phyloP scores from a whole-genome alignment of 1,140 invertebrate genomes.

The Triops cancriformis region DNA sequence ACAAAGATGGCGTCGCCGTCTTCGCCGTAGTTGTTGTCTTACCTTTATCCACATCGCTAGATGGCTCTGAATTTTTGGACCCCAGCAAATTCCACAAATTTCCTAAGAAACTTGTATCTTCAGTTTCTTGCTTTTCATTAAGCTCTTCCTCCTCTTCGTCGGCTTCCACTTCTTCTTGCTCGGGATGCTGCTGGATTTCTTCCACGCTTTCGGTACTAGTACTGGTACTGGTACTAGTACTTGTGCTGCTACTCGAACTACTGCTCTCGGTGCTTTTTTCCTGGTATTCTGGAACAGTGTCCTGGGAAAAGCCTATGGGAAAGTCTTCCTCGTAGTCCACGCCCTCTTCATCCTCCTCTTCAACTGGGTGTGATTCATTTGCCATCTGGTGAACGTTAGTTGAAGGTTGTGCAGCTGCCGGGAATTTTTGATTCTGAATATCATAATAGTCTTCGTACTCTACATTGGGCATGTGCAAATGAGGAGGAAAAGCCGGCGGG shows the following conservation, averaged over 20 bases:
- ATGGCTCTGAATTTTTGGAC: not conserved
- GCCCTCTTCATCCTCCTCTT: not conserved
- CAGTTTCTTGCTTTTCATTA: not conserved
- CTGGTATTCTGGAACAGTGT: not conserved
- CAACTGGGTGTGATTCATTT: not conserved
- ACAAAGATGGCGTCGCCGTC: not conserved
- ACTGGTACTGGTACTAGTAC: not conserved
- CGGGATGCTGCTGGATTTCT: not conserved
- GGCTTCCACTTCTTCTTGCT: not conserved
- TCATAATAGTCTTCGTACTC: not conserved
- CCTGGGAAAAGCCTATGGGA: not conserved
- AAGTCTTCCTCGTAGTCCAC: not conserved
- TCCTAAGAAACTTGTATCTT: not conserved
- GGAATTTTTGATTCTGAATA: not conserved
- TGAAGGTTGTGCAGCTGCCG: not conserved
- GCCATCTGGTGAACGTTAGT: not conserved
- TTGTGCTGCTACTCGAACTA: not conserved
- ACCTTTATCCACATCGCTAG: not conserved
- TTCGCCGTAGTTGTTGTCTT: not conserved
- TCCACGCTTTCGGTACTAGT: not conserved
- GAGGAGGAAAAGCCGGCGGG: not conserved
- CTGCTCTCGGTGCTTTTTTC: not conserved
- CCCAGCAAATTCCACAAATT: not conserved
- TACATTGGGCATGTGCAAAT: not conserved
- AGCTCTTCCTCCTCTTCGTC: not conserved